Conservation (phyloP, 2,113 vertebrate species). For the Haemorhous mexicanus region DNA sequence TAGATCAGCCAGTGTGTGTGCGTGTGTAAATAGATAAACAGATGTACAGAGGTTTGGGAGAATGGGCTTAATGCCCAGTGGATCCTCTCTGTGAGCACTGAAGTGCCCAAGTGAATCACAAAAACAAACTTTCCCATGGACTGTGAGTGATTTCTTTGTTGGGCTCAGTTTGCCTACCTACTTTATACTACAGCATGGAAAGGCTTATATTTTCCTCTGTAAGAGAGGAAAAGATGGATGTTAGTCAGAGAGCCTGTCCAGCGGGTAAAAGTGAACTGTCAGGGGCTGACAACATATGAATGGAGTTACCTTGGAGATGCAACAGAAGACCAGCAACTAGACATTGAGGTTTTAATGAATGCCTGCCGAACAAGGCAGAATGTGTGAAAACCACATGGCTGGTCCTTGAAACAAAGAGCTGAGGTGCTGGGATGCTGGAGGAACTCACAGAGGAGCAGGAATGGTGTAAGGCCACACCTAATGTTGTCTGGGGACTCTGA, state of each 20-base stretch:
- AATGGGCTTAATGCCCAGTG: not conserved
- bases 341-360: not conserved
- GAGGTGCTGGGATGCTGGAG: not conserved
- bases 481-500: not conserved
- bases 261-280: slow-evolving; percentile 17
- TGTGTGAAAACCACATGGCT: fast-evolving
- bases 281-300: not conserved
- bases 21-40: not conserved
- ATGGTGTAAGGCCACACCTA: not conserved
- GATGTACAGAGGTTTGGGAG: not conserved
- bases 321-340: not conserved
- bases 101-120: not conserved
- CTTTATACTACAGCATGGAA: not conserved
- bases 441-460: not conserved
- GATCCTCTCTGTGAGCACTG: not conserved
- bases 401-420: not conserved
- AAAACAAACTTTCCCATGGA: not conserved
- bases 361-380: not conserved
- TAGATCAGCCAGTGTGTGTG: not conserved
- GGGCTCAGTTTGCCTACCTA: not conserved
- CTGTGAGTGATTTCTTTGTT: not conserved
- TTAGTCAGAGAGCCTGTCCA: not conserved
- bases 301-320: slow-evolving; percentile 55
- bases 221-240: not conserved
- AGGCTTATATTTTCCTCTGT: not conserved